Base-by-base conservation (phyloP, 2,797 vertebrate genomes). In the Characodon lateralis region DNA sequence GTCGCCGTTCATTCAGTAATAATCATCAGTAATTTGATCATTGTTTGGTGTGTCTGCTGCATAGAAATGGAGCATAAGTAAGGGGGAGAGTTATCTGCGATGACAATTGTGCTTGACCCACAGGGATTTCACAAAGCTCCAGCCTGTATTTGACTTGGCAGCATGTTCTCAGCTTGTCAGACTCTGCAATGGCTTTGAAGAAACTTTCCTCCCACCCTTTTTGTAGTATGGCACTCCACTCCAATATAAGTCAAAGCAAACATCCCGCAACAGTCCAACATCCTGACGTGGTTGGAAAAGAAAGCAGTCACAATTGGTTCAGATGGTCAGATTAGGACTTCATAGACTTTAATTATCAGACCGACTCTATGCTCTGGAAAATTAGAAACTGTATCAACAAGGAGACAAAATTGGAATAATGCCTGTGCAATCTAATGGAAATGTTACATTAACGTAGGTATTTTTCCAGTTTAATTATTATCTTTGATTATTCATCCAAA, bases 81-180 rank as follows among this genome's bases (percentile, higher is more conserved):
- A 58, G 24, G 69, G 8, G 41, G 51, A 88, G 72, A 77, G 71
- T 80, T 81, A 83, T 83, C 79, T 70, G 39, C 55, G 77, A 78
- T 81, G 82, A 76, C 28, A 73, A 63, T 78, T 73, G 74, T 72
- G 83, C 70, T 76, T 0, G 3, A 69, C 80, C 88, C 61, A 16
- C 56, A 68, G 89, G 90, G 89, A 84, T 85, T 85, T 89, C 75
- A 76, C 66, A 24, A 82, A 83, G 80, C 82, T 83, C 65, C 46
- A 78, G 84, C 83, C 78, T 76, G 74, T 86, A 92, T 93, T 84
- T 90, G 88, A 92, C 88, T 89, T 92, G 92, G 90, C 91, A 93
- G 91, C 76, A 63, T 88, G 87, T 71, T 79, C 71, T 73, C 79
- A 82, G 84, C 77, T 85, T 91, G 89, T 90, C 91, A 85, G 83